phyloP scores from a whole-genome alignment of 2,797 vertebrate species.

The Aulostomus chinensis region DNA sequence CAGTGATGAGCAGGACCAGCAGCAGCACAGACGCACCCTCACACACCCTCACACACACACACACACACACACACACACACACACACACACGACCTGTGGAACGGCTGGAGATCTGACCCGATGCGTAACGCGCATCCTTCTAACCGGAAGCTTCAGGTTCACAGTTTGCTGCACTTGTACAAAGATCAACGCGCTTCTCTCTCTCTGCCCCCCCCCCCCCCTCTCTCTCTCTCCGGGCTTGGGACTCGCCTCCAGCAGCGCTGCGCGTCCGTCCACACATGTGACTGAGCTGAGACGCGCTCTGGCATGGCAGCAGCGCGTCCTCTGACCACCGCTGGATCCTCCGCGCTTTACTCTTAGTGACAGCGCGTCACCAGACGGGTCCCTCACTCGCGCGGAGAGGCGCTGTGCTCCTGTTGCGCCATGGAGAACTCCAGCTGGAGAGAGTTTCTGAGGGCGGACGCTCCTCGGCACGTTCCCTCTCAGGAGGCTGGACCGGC shows the following conservation, averaged over 20 bases:
- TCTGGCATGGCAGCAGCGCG: constrained; percentile 52
- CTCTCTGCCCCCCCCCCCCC: background rate
- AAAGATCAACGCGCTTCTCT: constrained; percentile 36
- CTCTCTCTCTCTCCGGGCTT: too few relatives aligned
- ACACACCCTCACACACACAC: too few relatives aligned
- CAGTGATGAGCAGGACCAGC: too few relatives aligned
- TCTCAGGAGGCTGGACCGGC: background rate
- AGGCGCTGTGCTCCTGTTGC: constrained; percentile 46
- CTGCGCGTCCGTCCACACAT: too few relatives aligned
- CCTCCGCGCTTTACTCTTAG: constrained; percentile 36
- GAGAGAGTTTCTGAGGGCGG: constrained; percentile 9
- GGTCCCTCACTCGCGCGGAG: constrained; percentile 31
- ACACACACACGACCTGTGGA: too few relatives aligned
- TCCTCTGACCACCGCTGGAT: constrained; percentile 29
- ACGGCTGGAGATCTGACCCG: too few relatives aligned
- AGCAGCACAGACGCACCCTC: too few relatives aligned
- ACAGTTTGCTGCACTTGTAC: constrained; percentile 42
- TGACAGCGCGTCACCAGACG: constrained; percentile 53
- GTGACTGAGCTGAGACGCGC: too few relatives aligned
- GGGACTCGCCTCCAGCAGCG: constrained; percentile 5
- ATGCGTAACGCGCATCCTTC: constrained; percentile 7
- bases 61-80: too few relatives aligned
- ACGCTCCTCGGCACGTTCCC: background rate
- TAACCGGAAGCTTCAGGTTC: too few relatives aligned
- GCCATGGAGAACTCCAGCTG: constrained; percentile 72